These are phyloP conservation scores for Zoanthus sociatus DNA, from an alignment of 92 coral and sea anemone genomes.

Conservation along the genomic window DNA sequence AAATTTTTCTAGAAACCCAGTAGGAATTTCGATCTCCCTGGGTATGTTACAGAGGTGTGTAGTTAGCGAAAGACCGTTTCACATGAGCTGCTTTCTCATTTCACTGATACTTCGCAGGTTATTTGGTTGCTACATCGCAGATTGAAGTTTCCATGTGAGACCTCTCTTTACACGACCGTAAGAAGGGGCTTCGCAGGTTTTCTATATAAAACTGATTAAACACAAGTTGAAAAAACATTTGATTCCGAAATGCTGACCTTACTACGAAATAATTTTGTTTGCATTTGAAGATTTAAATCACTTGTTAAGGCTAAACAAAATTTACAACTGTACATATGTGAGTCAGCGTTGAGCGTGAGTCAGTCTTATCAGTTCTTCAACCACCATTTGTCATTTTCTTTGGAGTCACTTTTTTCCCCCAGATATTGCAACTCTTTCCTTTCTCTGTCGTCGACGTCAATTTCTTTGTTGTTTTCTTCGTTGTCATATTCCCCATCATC, in stretches of 20 bases:
- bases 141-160: too few species aligned
- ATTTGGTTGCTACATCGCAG: too few species aligned
- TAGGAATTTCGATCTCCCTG: too few species aligned
- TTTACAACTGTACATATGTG: not conserved
- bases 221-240: too few species aligned
- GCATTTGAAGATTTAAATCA: not conserved
- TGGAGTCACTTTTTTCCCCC: not conserved
- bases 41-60: too few species aligned
- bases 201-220: too few species aligned
- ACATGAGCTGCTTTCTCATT: too few species aligned
- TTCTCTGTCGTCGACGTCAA: not conserved
- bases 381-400: conserved; percentile 11
- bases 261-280: not conserved
- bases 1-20: too few species aligned
- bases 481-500: conserved; percentile 10
- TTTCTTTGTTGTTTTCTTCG: not conserved
- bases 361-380: not conserved
- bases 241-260: not conserved
- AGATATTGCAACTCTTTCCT: not conserved
- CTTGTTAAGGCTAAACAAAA: not conserved
- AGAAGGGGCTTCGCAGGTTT: too few species aligned
- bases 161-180: too few species aligned
- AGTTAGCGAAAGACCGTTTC: too few species aligned
- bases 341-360: not conserved
- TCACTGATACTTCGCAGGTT: too few species aligned